Percentiles rank a stretch among this genome's conserved stretches.
These are phyloP conservation scores for Penaeus vannamei DNA, from an alignment of 1,140 invertebrate genomes.

Conservation along the genomic window DNA sequence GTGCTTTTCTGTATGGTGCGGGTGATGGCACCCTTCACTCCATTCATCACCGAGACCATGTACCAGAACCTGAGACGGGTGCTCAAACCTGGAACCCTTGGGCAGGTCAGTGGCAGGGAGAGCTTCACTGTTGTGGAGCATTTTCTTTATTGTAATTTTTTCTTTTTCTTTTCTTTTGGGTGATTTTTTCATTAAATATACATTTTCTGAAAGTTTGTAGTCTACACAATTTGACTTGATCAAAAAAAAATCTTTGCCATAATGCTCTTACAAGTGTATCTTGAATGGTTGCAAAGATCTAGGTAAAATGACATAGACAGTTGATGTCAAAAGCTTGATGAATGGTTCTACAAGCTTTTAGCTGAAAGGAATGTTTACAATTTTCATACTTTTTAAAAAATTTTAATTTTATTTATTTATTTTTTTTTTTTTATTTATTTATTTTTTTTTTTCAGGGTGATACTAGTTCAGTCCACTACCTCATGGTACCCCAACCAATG, in stretches of 20 bases:
- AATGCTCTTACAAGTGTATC: no score
- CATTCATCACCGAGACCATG: slow-evolving; percentile 96
- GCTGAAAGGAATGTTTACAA: no score
- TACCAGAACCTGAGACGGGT: slow-evolving; percentile 79
- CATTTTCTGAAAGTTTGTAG: no score
- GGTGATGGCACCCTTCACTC: slow-evolving; percentile 97
- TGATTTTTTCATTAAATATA: no score
- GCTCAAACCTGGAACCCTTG: slow-evolving; percentile 59
- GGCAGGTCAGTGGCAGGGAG: slow-evolving; percentile 50
- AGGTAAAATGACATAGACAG: no score
- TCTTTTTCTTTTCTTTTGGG: background rate
- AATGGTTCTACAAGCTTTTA: no score
- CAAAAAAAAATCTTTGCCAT: no score
- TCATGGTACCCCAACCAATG: slow-evolving; percentile 86
- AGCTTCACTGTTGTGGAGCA: no score
- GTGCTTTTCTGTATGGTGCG: slow-evolving; percentile 92
- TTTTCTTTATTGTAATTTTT: background rate
- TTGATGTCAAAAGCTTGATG: no score
- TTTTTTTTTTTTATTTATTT: slow-evolving; percentile 62
- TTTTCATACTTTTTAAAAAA: no score
- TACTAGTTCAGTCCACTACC: slow-evolving; percentile 86
- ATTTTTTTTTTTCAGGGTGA: slow-evolving; percentile 71
- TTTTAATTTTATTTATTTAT: slow-evolving; percentile 29
- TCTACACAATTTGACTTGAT: no score
- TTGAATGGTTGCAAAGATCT: no score